These are phyloP conservation scores for Taurulus bubalis DNA, from an alignment of 2,113 vertebrate genomes.

Conservation along the genomic window DNA sequence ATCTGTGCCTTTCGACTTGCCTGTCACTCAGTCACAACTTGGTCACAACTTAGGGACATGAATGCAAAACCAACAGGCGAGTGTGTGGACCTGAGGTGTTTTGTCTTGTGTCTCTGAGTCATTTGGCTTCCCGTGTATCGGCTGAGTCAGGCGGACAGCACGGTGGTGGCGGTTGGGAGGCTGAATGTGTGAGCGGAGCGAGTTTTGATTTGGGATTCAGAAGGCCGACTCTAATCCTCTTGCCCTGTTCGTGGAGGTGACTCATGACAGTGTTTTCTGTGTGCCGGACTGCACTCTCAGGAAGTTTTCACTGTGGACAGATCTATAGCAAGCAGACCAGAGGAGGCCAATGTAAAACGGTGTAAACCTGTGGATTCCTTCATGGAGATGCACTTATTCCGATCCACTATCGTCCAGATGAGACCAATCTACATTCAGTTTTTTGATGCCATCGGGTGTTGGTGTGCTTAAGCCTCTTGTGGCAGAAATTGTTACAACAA, in stretches of 20 bases:
- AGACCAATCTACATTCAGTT: neutral
- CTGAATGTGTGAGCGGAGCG: neutral
- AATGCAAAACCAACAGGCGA: constrained; percentile 6
- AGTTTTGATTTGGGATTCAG: neutral
- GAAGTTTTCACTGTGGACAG: neutral
- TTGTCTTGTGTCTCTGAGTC: constrained; percentile 14
- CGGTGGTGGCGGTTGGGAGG: neutral
- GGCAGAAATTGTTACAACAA: too few relatives aligned
- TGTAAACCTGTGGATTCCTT: neutral
- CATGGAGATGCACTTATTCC: neutral
- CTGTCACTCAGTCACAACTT: constrained; percentile 11
- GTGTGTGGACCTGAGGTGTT: neutral
- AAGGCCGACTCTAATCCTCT: neutral
- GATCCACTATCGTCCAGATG: neutral
- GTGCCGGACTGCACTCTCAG: neutral
- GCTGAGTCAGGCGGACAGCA: neutral
- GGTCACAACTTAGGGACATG: constrained; percentile 10
- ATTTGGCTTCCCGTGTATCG: constrained; percentile 14
- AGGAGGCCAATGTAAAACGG: too few relatives aligned
- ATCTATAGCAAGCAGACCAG: neutral
- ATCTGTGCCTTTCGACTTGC: constrained; percentile 13
- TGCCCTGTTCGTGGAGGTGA: neutral
- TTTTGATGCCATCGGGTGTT: too few relatives aligned
- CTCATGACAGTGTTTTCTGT: neutral
- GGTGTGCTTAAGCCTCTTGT: too few relatives aligned